Base-by-base conservation (phyloP, 2,888 invertebrate species). In the Peribatodes rhomboidaria region DNA sequence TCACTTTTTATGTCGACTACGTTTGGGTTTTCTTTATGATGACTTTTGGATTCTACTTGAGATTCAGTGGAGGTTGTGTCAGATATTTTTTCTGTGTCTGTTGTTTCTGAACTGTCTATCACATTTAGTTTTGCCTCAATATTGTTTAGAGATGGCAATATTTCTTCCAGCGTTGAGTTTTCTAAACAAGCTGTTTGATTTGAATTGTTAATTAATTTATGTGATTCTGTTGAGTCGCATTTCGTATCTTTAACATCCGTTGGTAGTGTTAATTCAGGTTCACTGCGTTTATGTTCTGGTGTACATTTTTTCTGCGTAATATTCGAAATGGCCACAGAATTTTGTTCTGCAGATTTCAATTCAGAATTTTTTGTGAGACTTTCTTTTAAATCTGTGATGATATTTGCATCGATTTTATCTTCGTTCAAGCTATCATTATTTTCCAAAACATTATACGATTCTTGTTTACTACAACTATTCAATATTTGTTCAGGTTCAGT, bases 381-480 rank as follows among this genome's bases (percentile, higher is more conserved):
- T 27, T 47, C 16, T 47, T 47, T 20, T 4, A 14, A 27, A 31
- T 16, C 2, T 33, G 33, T 22, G 1, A 22, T 2, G 8, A 18
- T 46, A 22, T 20, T 9, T 13, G 22, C 22, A 46, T 46, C 46
- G 10, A 11, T 27, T 50, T 11, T 11, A 13, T 33, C 2, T 13
- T 35, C 13, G 16, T 35, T 33, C 27, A 47, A 14, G 9, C 14
- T 1, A 41, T 16, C 8, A 33, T 18, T 31, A 20, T 41, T 41
- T 58, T 50, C 41, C 50, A 49, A 31, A 16, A 33, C 1, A 31
- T 8, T 37, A 1, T 37, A 6, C 3, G 13, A 9, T 31, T 33
- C 42, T n/a, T 37, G 57, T 47, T 57, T 2, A 42, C n/a, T 18
- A 33, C 20, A 20, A 33, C 20, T 20, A 18, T n/a, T 41, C 2